Percentiles rank a stretch among this genome's conserved stretches.
Conservation (phyloP, 2,888 invertebrate genomes). For the Parnassius smintheus region DNA sequence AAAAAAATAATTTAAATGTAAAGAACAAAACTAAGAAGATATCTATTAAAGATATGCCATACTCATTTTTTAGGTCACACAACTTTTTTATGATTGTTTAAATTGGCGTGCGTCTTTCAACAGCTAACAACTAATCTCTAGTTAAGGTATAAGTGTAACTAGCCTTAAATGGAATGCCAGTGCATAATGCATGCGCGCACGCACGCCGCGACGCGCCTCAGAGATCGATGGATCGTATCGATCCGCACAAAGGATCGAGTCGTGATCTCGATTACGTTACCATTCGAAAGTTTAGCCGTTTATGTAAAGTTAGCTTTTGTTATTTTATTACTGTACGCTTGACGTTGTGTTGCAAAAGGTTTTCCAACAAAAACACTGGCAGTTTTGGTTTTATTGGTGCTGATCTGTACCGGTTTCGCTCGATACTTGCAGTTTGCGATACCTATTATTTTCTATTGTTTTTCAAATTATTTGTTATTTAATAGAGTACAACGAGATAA, state of each 20-base stretch:
- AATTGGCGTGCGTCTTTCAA: no score
- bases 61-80: no score
- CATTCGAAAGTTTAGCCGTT: conserved; percentile 62
- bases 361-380: conserved; percentile 24
- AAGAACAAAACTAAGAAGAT: no score
- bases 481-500: conserved; percentile 19
- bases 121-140: background rate
- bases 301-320: conserved; percentile 59
- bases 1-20: no score
- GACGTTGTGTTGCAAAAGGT: conserved; percentile 23
- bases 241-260: conserved; percentile 69
- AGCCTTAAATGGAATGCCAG: conserved; percentile 54
- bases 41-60: no score
- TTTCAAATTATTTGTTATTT: conserved; percentile 14
- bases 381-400: conserved; percentile 21
- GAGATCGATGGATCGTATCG: conserved; percentile 76
- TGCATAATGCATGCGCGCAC: conserved; percentile 73
- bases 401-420: conserved; percentile 18
- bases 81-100: no score
- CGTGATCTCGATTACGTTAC: conserved; percentile 74
- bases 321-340: conserved; percentile 40
- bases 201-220: conserved; percentile 61
- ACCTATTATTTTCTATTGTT: conserved; percentile 14
- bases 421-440: conserved; percentile 1
- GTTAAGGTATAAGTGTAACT: conserved; percentile 35